Evolutionary conservation across 1,140 invertebrate genomes (phyloP).

Genomic region (Cylas formicarius): DNA sequence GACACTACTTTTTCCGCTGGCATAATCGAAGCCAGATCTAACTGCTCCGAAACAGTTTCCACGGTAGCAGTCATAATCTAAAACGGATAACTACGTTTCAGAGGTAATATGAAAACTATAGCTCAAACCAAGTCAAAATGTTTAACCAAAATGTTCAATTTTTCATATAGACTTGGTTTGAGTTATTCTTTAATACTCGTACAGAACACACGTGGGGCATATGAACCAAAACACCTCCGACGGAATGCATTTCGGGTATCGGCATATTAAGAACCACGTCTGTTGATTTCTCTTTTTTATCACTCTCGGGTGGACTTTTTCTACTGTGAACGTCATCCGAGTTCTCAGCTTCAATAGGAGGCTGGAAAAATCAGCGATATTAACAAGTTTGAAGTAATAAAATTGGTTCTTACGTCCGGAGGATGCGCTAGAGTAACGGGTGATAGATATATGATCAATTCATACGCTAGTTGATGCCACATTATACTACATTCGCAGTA

Average conservation of each 20-base stretch:
- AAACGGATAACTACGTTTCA: too few species aligned
- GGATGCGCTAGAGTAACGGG: constrained; percentile 65
- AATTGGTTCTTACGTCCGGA: constrained; percentile 59
- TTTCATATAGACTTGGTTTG: constrained; percentile 30
- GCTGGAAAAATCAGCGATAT: constrained; percentile 38
- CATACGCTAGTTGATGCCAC: constrained; percentile 85
- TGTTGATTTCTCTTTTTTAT: constrained; percentile 58
- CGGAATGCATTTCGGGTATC: constrained; percentile 61
- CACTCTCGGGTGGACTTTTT: constrained; percentile 57
- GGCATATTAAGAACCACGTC: constrained; percentile 59
- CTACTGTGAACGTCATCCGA: constrained; percentile 51
- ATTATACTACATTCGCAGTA: constrained; percentile 89
- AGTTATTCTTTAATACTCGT: constrained; percentile 40
- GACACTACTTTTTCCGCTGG: constrained; percentile 73
- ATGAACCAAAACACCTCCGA: constrained; percentile 76
- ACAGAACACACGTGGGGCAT: constrained; percentile 79
- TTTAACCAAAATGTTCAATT: too few species aligned
- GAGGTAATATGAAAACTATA: constrained; percentile 8
- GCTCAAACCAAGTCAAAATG: constrained; percentile 28
- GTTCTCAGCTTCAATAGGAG: constrained; percentile 50
- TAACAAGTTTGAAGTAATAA: background rate
- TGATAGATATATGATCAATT: constrained; percentile 71
- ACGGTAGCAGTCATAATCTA: constrained; percentile 91
- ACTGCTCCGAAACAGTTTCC: constrained; percentile 83
- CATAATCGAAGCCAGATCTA: constrained; percentile 75